Base-by-base conservation (phyloP, 2,888 invertebrate genomes). In the Amphimallon solstitiale region DNA sequence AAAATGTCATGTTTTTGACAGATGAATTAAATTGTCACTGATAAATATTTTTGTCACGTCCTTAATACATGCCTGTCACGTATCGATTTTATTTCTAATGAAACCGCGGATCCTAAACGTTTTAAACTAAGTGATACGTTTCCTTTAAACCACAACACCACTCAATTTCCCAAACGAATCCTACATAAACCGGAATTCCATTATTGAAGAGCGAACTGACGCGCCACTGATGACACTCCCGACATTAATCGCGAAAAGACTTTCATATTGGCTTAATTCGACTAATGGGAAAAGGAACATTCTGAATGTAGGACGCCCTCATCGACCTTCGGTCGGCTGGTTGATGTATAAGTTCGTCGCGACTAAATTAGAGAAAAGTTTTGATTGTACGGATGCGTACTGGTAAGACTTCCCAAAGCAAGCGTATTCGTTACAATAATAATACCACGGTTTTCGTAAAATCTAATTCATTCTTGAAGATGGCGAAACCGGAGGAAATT, bases 201-300 rank as follows among this genome's bases (percentile, higher is more conserved):
- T 54, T 54, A 54, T 54, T 19, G 54, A 12, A 10, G 19, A 5
- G 17, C 29, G 29, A 29, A 29, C 29, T n/a, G n/a, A n/a, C n/a
- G 40, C 40, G 40, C 6, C 15, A 12, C 54, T 12, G 12, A 43
- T 37, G 15, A 21, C 19, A 29, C 29, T n/a, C 37, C n/a, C 37
- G 54, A 21, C 19, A 21, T 19, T 12, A 21, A 54, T 29, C 54
- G 38, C 38, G n/a, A 38, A 21, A 38, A 54, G 54, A 54, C 38
- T 19, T 54, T 54, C 19, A 54, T n/a, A n/a, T 54, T 54, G 54
- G 23, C 54, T 54, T 54, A 54, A 54, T 54, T 54, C 38, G 37
- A 38, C 54, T 54, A 54, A 54, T 38, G 54, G 54, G 54, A 38
- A 54, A n/a, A n/a, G n/a, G n/a, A n/a, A n/a, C n/a, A 17, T 38